Conservation (phyloP, 2,888 invertebrate species). For the Ophion slaviceki region DNA sequence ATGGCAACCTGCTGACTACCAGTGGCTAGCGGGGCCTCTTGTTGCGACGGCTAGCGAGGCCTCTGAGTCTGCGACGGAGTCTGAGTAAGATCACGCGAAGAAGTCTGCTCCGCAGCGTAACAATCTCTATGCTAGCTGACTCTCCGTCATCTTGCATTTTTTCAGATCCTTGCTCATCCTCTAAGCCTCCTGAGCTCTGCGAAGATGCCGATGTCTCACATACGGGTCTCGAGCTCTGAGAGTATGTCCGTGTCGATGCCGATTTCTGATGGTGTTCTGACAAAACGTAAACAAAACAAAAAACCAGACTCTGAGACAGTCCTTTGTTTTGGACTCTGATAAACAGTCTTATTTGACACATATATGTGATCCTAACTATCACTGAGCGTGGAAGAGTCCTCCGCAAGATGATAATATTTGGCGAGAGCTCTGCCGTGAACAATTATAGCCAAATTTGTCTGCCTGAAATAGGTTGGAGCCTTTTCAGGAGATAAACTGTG, state of each 20-base stretch:
- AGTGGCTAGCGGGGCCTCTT: background rate
- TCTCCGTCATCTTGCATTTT: too few relatives aligned
- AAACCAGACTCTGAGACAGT: background rate
- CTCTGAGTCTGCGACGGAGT: background rate
- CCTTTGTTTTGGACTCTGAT: background rate
- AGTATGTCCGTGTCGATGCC: background rate
- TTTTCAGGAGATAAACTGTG: background rate
- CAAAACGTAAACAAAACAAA: background rate
- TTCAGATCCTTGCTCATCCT: too few relatives aligned
- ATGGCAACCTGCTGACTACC: background rate
- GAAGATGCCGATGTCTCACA: too few relatives aligned
- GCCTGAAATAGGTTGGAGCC: background rate
- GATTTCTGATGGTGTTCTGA: background rate
- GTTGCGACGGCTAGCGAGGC: too few relatives aligned
- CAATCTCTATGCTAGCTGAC: too few relatives aligned
- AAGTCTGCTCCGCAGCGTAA: too few relatives aligned
- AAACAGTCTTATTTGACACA: background rate
- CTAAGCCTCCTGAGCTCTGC: too few relatives aligned
- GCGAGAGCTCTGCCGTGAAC: background rate
- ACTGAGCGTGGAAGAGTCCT: background rate
- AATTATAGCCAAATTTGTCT: background rate
- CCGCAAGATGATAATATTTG: background rate
- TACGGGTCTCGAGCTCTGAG: too few relatives aligned
- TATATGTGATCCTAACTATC: background rate
- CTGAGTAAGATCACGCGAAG: too few relatives aligned